phyloP scores from a whole-genome alignment of 2,113 vertebrate genomes.

The Triplophysa dalaica region DNA sequence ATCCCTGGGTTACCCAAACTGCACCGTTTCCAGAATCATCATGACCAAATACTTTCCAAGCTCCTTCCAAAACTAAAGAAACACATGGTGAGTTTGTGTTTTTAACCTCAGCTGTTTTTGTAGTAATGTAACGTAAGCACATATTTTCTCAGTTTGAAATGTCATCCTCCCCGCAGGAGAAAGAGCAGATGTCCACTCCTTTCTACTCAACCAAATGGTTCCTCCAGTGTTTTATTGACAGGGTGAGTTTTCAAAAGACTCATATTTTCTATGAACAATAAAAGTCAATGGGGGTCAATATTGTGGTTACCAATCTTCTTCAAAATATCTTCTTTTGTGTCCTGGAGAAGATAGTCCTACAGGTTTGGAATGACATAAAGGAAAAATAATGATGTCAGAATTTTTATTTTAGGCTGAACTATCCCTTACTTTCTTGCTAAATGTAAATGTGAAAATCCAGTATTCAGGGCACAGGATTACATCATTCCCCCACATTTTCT shows the following conservation, averaged over 20 bases:
- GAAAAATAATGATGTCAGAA: no score
- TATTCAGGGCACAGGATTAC: background rate
- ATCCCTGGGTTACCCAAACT: constrained; percentile 92
- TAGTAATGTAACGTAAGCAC: background rate
- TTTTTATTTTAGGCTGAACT: no score
- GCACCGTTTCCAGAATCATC: constrained; percentile 86
- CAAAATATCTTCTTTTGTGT: no score
- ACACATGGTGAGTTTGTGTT: constrained; percentile 74
- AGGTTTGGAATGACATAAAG: no score
- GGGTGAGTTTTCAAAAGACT: constrained; percentile 72
- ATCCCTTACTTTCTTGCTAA: constrained; percentile 10
- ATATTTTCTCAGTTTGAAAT: background rate
- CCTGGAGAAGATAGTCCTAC: no score
- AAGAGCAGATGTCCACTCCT: constrained; percentile 89
- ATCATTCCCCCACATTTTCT: background rate
- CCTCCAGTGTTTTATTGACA: constrained; percentile 91
- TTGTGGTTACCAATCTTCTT: no score
- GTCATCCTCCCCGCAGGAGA: constrained; percentile 74
- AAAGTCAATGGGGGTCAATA: no score
- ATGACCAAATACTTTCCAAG: constrained; percentile 87
- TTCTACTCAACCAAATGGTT: constrained; percentile 97
- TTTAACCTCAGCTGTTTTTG: background rate
- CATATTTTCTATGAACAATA: no score
- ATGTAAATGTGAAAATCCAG: background rate
- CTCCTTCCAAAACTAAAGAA: constrained; percentile 89